Base-by-base conservation (phyloP, 2,797 vertebrate species). In the Cyclura pinguis region DNA sequence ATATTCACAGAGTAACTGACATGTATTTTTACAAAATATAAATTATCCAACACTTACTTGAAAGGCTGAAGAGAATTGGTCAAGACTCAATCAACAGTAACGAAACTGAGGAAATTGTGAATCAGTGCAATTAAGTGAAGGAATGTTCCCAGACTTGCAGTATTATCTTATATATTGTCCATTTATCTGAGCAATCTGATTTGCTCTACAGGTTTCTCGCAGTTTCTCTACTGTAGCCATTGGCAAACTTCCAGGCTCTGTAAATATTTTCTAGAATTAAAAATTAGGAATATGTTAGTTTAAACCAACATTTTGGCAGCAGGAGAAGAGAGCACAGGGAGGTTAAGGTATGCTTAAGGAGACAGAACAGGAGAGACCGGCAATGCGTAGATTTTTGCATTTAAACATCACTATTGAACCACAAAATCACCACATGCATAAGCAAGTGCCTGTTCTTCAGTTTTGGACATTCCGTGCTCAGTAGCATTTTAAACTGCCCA, bases 211-310 rank as follows among this genome's bases (percentile, higher is more conserved):
- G 0, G 83, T 96, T 81, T 95, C 97, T 32, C 98, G 97, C 24
- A 99, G 98, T 95, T 98, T 98, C 91, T 95, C 93, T 94, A 99
- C 93, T 22, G 98, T 98, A 73, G 97, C 92, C 96, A 92, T 98
- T 95, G 98, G 97, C 87, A 99, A 97, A 93, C 98, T 98, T 94
- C 99, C 98, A 2, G 98, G 98, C 89, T 99, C 98, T 0, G 96
- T 97, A 96, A 99, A 99, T 96, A 99, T 98, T 97, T 98, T 98
- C 98, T 98, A 88, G 7, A 85, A 91, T 4, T 83, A 6, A 92
- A 81, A 32, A 69, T 27, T 50, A 12, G 47, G 20, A 55, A 27
- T 6, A 13, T 38, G n/a, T 86, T 42, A 20, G 1, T 90, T 86
- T 91, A 90, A 92, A 86, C 42, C 14, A 29, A 24, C 16, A 16